These are phyloP conservation scores for Leptothorax acervorum DNA, from an alignment of 2,888 invertebrate genomes.

Conservation along the genomic window DNA sequence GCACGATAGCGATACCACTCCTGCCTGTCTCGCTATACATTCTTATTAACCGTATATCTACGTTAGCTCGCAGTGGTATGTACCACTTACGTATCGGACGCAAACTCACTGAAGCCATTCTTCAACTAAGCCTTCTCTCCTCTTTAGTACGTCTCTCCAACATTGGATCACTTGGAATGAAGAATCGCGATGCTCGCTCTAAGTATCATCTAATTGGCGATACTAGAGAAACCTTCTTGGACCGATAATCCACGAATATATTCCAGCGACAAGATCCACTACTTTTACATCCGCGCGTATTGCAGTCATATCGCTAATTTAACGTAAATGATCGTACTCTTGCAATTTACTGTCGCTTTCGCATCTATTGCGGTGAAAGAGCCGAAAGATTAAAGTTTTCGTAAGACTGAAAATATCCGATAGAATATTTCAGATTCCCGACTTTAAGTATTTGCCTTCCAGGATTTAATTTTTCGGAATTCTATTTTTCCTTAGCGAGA, in stretches of 20 bases:
- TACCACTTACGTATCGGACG: slow-evolving; percentile 34
- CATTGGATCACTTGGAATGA: not conserved
- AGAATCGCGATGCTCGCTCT: not conserved
- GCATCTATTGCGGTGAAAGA: not conserved
- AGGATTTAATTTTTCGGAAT: not conserved
- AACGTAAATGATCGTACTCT: not conserved
- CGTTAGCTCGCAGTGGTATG: slow-evolving; percentile 30
- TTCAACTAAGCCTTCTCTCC: not conserved
- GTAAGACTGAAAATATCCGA: not conserved
- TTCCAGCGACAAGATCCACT: not conserved
- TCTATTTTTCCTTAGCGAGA: not conserved
- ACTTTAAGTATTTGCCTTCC: not conserved
- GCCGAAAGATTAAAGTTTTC: not conserved
- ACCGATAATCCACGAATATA: not conserved
- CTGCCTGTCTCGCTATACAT: slow-evolving; percentile 10
- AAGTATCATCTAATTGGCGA: not conserved
- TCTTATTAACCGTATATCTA: slow-evolving; percentile 26
- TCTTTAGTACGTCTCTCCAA: not conserved
- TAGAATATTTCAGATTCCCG: not conserved
- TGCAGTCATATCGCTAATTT: not conserved
- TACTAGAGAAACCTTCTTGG: not conserved
- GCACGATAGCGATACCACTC: not conserved
- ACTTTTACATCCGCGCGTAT: not conserved
- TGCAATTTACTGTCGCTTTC: not conserved
- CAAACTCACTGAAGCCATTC: slow-evolving; percentile 27